Evolutionary conservation across 2,888 invertebrate species (phyloP).

Genomic region (Ethmia dodecea): DNA sequence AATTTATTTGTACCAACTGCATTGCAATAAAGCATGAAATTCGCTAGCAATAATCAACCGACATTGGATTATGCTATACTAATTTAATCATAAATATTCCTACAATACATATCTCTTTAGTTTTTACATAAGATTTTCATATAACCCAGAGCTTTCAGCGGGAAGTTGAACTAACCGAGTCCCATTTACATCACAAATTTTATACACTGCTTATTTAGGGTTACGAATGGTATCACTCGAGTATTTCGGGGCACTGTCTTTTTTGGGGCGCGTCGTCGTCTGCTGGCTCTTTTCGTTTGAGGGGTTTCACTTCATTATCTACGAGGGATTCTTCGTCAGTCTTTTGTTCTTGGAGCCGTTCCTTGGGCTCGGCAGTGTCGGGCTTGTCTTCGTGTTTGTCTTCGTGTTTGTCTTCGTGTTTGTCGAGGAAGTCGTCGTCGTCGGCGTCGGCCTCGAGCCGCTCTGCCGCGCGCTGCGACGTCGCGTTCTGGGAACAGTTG

Average conservation of each 20-base stretch:
- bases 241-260: conserved; percentile 62
- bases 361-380: conserved; percentile 11
- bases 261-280: conserved; percentile 57
- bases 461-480: conserved; percentile 52
- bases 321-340: conserved; percentile 43
- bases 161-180: conserved; percentile 33
- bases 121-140: conserved; percentile 41
- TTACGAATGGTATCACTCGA: conserved; percentile 41
- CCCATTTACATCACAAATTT: conserved; percentile 40
- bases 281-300: conserved; percentile 57
- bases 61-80: conserved; percentile 48
- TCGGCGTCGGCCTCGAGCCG: conserved; percentile 49
- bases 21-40: conserved; percentile 14
- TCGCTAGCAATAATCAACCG: conserved; percentile 46
- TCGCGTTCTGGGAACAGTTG: conserved; percentile 31
- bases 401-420: conserved; percentile 29
- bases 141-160: conserved; percentile 46
- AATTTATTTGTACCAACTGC: conserved; percentile 30
- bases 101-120: conserved; percentile 42
- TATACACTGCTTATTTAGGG: conserved; percentile 27
- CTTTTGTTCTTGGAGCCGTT: conserved; percentile 41
- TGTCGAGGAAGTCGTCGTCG: conserved; percentile 42
- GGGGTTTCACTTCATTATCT: conserved; percentile 38
- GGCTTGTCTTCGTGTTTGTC: conserved; percentile 23
- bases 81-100: conserved; percentile 61